Evolutionary conservation across 2,113 vertebrate genomes (phyloP).

Genomic region (Suricata suricatta): DNA sequence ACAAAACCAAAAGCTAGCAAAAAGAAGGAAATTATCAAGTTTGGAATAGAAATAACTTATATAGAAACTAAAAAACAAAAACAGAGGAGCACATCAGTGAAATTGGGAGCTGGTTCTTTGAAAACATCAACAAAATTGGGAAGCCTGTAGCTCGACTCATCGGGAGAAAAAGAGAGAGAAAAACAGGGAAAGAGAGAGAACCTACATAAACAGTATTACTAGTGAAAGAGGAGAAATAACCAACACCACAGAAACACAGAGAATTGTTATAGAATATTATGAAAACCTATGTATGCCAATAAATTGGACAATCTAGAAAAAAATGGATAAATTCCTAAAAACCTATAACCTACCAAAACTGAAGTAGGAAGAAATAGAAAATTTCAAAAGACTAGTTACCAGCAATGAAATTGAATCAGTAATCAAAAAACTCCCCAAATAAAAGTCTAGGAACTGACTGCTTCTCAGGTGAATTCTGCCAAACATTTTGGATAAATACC

Average conservation of each 20-base stretch:
- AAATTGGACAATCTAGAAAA: neutral
- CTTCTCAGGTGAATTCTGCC: neutral
- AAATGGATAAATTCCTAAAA: neutral
- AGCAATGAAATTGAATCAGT: neutral
- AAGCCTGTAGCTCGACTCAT: neutral
- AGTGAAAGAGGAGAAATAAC: neutral
- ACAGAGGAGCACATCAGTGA: no score
- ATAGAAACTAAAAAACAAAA: no score
- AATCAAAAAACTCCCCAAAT: neutral
- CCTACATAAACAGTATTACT: neutral
- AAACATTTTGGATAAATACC: neutral
- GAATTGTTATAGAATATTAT: neutral
- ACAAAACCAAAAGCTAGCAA: no score
- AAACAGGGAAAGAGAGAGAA: neutral
- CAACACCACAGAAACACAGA: neutral
- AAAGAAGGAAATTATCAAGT: no score
- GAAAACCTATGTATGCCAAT: neutral
- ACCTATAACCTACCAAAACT: neutral
- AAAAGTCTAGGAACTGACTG: neutral
- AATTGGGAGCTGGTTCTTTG: neutral
- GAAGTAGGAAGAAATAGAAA: neutral
- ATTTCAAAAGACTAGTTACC: neutral
- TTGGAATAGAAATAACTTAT: no score
- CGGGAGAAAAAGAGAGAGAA: neutral
- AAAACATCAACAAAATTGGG: neutral